These are phyloP conservation scores for Gastracanthus pulcherrimus DNA, from an alignment of 2,888 invertebrate species.

Conservation along the genomic window DNA sequence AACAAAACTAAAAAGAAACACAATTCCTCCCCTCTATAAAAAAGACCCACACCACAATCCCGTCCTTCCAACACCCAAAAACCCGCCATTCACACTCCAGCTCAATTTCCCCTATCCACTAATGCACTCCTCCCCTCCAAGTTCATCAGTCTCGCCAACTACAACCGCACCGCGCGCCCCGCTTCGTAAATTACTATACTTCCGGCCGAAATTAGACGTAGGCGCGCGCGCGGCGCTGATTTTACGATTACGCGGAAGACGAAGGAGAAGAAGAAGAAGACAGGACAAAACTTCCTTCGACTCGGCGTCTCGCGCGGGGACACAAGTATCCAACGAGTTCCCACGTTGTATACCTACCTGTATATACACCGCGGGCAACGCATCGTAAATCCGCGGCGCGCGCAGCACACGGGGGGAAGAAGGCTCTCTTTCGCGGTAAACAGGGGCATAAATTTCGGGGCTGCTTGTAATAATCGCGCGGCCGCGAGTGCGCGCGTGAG, in stretches of 20 bases:
- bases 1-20: too few species aligned
- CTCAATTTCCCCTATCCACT: too few species aligned
- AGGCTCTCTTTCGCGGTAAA: constrained; percentile 16
- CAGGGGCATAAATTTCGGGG: constrained; percentile 33
- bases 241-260: constrained; percentile 45
- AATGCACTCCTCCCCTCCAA: too few species aligned
- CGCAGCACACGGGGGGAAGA: background rate
- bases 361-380: background rate
- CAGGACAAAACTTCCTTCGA: too few species aligned
- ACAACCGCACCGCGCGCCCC: background rate
- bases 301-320: background rate
- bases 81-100: too few species aligned
- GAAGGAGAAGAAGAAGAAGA: background rate
- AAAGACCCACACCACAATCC: too few species aligned
- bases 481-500: background rate
- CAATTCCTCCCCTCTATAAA: too few species aligned
- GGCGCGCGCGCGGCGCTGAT: background rate
- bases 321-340: background rate
- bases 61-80: too few species aligned
- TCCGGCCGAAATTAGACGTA: constrained; percentile 2
- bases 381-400: constrained; percentile 23
- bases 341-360: background rate
- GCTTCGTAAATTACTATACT: background rate
- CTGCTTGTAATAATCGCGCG: background rate
- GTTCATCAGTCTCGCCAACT: background rate